Conservation (phyloP, 2,113 vertebrate genomes). For the Chinchilla lanigera region DNA sequence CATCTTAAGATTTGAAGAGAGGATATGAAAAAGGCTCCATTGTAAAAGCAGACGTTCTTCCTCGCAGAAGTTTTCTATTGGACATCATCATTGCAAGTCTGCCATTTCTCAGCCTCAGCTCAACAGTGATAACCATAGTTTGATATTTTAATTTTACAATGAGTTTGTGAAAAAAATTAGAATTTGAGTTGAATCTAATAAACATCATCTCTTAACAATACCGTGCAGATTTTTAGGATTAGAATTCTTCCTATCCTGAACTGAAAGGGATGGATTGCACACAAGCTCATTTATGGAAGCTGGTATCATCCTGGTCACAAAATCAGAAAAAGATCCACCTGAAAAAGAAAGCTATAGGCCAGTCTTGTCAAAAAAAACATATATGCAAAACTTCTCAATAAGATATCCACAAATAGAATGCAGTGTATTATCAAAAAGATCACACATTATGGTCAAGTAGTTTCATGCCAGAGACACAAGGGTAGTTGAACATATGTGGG, state of each 20-base stretch:
- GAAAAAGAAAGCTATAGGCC: neutral
- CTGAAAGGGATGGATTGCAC: neutral
- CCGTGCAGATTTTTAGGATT: neutral
- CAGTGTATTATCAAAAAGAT: neutral
- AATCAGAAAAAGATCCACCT: neutral
- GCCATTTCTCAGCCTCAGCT: neutral
- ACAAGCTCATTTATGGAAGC: neutral
- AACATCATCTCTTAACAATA: neutral
- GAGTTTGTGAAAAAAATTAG: constrained; percentile 7
- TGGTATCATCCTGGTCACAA: neutral
- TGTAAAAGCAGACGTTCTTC: neutral
- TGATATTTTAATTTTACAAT: neutral
- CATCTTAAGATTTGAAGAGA: neutral
- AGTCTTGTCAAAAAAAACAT: neutral
- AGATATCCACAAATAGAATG: neutral
- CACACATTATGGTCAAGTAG: neutral
- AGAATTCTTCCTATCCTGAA: neutral
- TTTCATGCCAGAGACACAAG: neutral
- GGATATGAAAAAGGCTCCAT: neutral
- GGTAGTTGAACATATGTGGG: neutral
- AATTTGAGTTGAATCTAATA: neutral
- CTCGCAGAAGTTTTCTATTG: neutral
- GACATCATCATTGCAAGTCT: neutral
- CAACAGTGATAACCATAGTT: neutral
- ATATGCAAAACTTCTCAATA: neutral